These are phyloP conservation scores for Drosophila kurseongensis DNA, from an alignment of 1,140 invertebrate species.

Conservation along the genomic window DNA sequence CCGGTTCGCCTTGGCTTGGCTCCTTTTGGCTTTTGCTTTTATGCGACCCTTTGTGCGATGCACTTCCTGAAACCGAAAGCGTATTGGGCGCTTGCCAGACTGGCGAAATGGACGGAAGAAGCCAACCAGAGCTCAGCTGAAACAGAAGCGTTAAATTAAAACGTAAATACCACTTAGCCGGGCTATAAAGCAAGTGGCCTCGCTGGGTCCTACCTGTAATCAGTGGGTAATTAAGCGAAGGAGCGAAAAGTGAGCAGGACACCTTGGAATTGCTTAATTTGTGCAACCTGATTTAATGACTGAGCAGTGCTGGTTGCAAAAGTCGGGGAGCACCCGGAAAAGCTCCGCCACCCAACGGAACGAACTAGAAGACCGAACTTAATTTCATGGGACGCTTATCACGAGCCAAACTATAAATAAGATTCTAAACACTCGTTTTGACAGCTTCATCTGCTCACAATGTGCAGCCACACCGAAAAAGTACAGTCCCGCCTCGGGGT, in stretches of 20 bases:
- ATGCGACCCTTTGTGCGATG: constrained; percentile 49
- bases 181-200: constrained; percentile 73
- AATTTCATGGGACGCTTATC: constrained; percentile 71
- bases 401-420: constrained; percentile 74
- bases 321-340: not conserved
- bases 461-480: constrained; percentile 11
- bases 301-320: constrained; percentile 1
- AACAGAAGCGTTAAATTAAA: constrained; percentile 80
- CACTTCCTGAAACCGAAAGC: constrained; percentile 78
- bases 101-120: not conserved
- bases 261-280: constrained; percentile 77
- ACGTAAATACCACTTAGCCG: constrained; percentile 81
- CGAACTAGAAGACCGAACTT: constrained; percentile 26
- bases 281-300: constrained; percentile 68
- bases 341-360: not conserved
- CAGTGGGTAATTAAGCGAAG: constrained; percentile 74
- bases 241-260: constrained; percentile 55
- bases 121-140: constrained; percentile 4
- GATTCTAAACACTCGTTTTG: constrained; percentile 79
- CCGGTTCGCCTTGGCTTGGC: constrained; percentile 46
- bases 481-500: constrained; percentile 12
- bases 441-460: constrained; percentile 67
- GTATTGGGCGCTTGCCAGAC: constrained; percentile 39
- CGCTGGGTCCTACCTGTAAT: constrained; percentile 56
- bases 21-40: constrained; percentile 48